phyloP scores from a whole-genome alignment of 2,797 vertebrate genomes.

The Heteromormyrus szaboi region DNA sequence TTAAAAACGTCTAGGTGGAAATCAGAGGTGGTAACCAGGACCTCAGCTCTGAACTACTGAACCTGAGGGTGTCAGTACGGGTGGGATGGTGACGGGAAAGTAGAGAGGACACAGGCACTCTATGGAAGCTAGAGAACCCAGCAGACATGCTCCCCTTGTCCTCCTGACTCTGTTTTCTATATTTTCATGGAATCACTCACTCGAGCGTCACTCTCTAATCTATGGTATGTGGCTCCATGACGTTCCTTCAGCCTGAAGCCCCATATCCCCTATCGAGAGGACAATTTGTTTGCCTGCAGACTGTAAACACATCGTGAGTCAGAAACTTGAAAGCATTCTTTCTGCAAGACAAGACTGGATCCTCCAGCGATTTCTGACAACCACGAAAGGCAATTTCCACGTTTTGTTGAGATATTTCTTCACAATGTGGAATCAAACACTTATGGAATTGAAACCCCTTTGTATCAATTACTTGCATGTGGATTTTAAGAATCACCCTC shows the following conservation, averaged over 20 bases:
- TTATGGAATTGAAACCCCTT: neutral
- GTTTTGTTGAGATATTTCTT: neutral
- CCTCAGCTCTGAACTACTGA: constrained; percentile 12
- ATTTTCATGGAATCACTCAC: constrained; percentile 14
- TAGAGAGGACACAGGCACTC: neutral
- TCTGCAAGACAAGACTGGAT: constrained; percentile 14
- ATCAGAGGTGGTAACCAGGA: neutral
- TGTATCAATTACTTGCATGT: neutral
- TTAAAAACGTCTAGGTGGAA: neutral
- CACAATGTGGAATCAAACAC: neutral
- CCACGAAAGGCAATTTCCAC: neutral
- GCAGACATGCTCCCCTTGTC: neutral
- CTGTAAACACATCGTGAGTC: constrained; percentile 15
- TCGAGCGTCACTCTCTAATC: neutral
- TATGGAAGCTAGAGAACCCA: neutral
- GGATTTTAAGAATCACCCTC: neutral
- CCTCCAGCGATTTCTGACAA: neutral
- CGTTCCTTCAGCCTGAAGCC: neutral
- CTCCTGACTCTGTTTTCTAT: neutral
- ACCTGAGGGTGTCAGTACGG: neutral
- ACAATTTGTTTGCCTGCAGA: constrained; percentile 10
- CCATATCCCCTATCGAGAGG: constrained; percentile 7
- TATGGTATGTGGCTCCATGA: neutral
- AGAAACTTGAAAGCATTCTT: constrained; percentile 19
- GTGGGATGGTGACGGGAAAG: neutral